phyloP scores from a whole-genome alignment of 2,797 vertebrate species.

The Lithobates pipiens region DNA sequence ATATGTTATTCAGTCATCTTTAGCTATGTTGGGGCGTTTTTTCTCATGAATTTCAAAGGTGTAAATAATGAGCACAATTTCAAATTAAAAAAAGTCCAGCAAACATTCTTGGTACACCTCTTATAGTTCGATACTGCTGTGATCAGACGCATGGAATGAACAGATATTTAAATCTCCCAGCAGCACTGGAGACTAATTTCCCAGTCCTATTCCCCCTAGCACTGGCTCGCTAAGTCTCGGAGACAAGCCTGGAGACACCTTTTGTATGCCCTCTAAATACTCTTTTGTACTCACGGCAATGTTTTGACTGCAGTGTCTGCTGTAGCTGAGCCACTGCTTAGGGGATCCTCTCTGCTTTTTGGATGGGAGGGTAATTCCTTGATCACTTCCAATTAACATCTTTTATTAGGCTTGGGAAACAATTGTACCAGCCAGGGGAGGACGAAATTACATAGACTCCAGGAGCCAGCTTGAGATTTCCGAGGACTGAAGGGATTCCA shows the following conservation, averaged over 20 bases:
- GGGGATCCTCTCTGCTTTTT: neutral
- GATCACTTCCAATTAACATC: conserved; percentile 29
- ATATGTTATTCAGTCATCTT: neutral
- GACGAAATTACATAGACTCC: conserved; percentile 8
- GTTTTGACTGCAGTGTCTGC: conserved; percentile 52
- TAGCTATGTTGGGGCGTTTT: neutral
- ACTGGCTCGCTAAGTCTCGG: conserved; percentile 11
- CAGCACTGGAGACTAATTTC: conserved; percentile 1
- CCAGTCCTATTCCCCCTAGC: conserved; percentile 11
- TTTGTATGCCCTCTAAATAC: conserved; percentile 41
- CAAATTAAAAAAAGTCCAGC: neutral
- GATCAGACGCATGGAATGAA: neutral
- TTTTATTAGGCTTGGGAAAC: conserved; percentile 34
- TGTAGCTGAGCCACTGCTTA: conserved; percentile 11
- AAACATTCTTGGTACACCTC: neutral
- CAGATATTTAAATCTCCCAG: conserved; percentile 19
- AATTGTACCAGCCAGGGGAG: conserved; percentile 17
- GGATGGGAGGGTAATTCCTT: conserved; percentile 33
- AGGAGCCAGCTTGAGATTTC: neutral
- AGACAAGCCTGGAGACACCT: conserved; percentile 46
- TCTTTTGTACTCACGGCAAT: conserved; percentile 30
- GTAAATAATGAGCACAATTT: neutral
- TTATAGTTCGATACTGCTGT: neutral
- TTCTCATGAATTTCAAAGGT: neutral
- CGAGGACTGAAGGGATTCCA: neutral